phyloP scores from a whole-genome alignment of 2,888 invertebrate genomes.

The Chaetoderma sp. region DNA sequence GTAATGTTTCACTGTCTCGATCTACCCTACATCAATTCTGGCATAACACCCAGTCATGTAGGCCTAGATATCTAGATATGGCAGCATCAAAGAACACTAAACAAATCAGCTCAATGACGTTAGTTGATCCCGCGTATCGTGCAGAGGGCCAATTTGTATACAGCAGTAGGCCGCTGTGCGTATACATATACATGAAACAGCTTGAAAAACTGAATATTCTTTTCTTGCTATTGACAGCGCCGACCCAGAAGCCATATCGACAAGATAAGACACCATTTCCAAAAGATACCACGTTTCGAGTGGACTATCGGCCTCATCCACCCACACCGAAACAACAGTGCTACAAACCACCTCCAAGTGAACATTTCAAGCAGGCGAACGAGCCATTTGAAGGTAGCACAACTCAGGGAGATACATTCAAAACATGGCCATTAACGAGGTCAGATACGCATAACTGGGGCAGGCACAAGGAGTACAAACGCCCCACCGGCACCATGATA shows the following conservation, averaged over 20 bases:
- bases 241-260: background rate
- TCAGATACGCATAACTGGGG: constrained; percentile 18
- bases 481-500: background rate
- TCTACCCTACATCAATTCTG: no score
- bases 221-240: background rate
- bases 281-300: constrained; percentile 19
- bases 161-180: no score
- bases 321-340: background rate
- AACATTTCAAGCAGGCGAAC: background rate
- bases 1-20: no score
- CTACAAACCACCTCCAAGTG: constrained; percentile 12
- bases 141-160: no score
- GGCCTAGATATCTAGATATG: no score
- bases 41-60: no score
- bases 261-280: constrained; percentile 6
- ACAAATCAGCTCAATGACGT: no score
- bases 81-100: no score
- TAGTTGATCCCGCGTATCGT: no score
- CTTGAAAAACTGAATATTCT: background rate
- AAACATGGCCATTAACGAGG: constrained; percentile 13
- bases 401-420: constrained; percentile 8
- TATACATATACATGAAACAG: background rate
- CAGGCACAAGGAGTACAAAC: constrained; percentile 15
- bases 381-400: constrained; percentile 16
- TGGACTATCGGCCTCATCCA: constrained; percentile 22